phyloP scores from a whole-genome alignment of 2,888 invertebrate genomes.

The Diaperis boleti region DNA sequence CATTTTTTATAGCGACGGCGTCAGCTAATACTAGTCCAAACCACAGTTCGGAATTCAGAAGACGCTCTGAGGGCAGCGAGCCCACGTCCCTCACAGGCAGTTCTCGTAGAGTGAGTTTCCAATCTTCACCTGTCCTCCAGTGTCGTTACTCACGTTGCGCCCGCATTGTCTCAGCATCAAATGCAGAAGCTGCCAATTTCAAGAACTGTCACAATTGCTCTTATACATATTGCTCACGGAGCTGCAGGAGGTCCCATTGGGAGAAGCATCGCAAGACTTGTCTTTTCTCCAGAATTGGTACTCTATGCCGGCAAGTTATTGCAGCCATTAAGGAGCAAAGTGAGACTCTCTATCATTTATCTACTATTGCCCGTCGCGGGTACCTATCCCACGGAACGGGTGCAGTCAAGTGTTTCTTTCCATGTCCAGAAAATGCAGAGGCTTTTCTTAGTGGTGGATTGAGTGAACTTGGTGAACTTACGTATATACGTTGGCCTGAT shows the following conservation, averaged over 20 bases:
- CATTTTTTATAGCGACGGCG: conserved; percentile 63
- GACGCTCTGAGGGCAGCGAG: conserved; percentile 77
- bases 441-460: conserved; percentile 85
- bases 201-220: conserved; percentile 97
- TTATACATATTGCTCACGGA: conserved; percentile 92
- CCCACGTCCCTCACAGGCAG: conserved; percentile 58
- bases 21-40: conserved; percentile 67
- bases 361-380: conserved; percentile 86
- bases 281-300: conserved; percentile 90
- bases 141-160: conserved; percentile 87
- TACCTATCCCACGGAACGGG: conserved; percentile 88
- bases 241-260: conserved; percentile 93
- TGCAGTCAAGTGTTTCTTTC: conserved; percentile 91
- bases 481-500: conserved; percentile 87
- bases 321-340: conserved; percentile 84
- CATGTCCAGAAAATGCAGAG: conserved; percentile 87
- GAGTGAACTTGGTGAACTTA: conserved; percentile 83
- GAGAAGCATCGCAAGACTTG: conserved; percentile 92
- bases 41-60: conserved; percentile 64
- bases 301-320: conserved; percentile 87
- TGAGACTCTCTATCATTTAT: conserved; percentile 81
- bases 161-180: conserved; percentile 75
- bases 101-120: conserved; percentile 74
- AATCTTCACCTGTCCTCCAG: conserved; percentile 68
- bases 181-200: conserved; percentile 85